Base-by-base conservation (phyloP, 1,140 invertebrate genomes). In the Aethina tumida region DNA sequence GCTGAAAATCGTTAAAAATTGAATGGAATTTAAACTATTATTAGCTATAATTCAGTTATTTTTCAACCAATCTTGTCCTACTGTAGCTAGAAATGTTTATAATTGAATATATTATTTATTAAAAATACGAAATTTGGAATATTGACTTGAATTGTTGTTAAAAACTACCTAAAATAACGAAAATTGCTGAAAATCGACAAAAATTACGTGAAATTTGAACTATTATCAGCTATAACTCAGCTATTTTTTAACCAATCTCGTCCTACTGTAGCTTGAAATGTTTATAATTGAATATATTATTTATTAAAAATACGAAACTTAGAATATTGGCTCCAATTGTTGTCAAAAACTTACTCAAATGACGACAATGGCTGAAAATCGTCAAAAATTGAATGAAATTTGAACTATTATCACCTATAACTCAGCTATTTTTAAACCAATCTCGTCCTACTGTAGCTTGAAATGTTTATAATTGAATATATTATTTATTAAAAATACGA, bases 301-400 rank as follows among this genome's bases (percentile, higher is more conserved):
- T n/a, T n/a, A n/a, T n/a, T n/a, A n/a, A n/a, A n/a, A n/a, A n/a
- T n/a, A n/a, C n/a, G n/a, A n/a, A n/a, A n/a, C n/a, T n/a, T n/a
- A 12, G 31, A 28, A 32, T 30, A 37, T 24, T 19, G 24, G 22
- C 9, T 27, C 8, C 26, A 10, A 10, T 35, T 24, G 7, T 25
- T 5, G 15, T 18, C 12, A 21, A 39, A 14, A 16, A 41, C 18
- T 2, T 26, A 41, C 15, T 8, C 7, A n/a, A 16, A 13, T 10
- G 7, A n/a, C n/a, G n/a, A n/a, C n/a, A n/a, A n/a, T 2, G 13
- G 28, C 27, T 10, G 14, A 5, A 29, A 14, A 29, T 10, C 12
- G 27, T 14, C 14, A 16, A 35, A 13, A 35, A 28, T 34, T 43
- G 27, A 10, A n/a, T n/a, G n/a, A n/a, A n/a, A n/a, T n/a, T n/a